These are phyloP conservation scores for Aulostomus chinensis DNA, from an alignment of 2,797 vertebrate species.

Conservation along the genomic window DNA sequence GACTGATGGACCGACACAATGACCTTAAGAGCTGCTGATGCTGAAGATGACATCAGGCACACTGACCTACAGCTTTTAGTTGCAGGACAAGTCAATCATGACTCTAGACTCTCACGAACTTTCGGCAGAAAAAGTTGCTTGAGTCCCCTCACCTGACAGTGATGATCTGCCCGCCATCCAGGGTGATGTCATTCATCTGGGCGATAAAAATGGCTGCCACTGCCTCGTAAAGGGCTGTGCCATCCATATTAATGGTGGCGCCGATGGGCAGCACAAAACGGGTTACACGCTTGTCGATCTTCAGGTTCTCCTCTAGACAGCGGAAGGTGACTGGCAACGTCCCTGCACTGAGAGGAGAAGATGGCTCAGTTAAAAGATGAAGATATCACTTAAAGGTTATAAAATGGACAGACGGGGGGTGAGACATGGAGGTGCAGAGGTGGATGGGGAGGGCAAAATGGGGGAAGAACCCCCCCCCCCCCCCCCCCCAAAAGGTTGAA, in stretches of 20 bases:
- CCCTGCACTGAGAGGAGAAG: conserved; percentile 75
- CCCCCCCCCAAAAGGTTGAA: conserved; percentile 26
- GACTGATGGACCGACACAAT: too few relatives aligned
- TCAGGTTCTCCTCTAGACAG: conserved; percentile 87
- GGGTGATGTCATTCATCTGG: conserved; percentile 85
- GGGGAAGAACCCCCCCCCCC: not conserved
- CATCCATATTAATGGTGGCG: conserved; percentile 90
- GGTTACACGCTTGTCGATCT: conserved; percentile 85
- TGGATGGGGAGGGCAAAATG: conserved; percentile 17
- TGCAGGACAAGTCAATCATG: too few relatives aligned
- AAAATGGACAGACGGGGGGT: conserved; percentile 55
- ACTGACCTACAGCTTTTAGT: too few relatives aligned
- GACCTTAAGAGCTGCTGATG: too few relatives aligned
- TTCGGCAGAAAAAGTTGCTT: too few relatives aligned
- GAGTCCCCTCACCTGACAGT: conserved; percentile 86
- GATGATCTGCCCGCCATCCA: conserved; percentile 85
- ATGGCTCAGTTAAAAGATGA: not conserved
- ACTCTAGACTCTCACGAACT: too few relatives aligned
- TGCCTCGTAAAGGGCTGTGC: conserved; percentile 87
- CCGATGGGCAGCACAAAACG: conserved; percentile 87
- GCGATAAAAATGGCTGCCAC: conserved; percentile 90
- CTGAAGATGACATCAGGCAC: too few relatives aligned
- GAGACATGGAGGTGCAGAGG: conserved; percentile 31
- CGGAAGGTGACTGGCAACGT: conserved; percentile 87
- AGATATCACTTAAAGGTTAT: conserved; percentile 7